Percentiles rank a stretch among this genome's conserved stretches.
phyloP scores from a whole-genome alignment of 37 sponge, comb jelly and placozoan genomes.

The Eunapius fragilis region DNA sequence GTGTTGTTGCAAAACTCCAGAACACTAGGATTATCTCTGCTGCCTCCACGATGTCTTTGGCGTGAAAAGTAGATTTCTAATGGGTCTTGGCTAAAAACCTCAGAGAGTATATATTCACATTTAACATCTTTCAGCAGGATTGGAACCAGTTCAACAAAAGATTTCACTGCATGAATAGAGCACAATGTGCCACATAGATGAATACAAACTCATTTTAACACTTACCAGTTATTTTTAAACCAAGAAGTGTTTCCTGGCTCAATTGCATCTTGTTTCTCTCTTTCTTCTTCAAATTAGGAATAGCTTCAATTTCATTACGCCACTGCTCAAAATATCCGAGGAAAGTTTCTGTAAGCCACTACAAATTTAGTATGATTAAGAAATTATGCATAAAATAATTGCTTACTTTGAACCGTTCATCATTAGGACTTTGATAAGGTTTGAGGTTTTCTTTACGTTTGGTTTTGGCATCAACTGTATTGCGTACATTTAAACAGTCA shows the following conservation, averaged over 20 bases:
- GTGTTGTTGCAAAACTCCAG: constrained; percentile 17
- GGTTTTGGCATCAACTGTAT: not conserved
- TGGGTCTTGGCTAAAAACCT: constrained; percentile 19
- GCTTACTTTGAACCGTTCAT: not conserved
- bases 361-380: too few species aligned
- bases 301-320: too few species aligned
- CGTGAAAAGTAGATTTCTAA: constrained; percentile 29
- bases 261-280: too few species aligned
- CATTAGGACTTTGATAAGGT: constrained; percentile 21
- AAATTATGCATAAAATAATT: too few species aligned
- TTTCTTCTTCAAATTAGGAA: too few species aligned
- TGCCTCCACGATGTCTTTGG: constrained; percentile 22
- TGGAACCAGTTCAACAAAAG: constrained; percentile 14
- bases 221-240: too few species aligned
- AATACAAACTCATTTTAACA: not conserved
- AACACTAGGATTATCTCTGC: constrained; percentile 18
- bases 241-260: too few species aligned
- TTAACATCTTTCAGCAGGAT: not conserved
- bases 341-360: too few species aligned
- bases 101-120: constrained; percentile 12
- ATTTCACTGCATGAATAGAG: constrained; percentile 2
- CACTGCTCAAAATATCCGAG: too few species aligned
- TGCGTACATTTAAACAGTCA: constrained; percentile 26
- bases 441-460: constrained; percentile 20
- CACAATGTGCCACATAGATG: not conserved